Evolutionary conservation across 2,113 vertebrate species (phyloP), one percentile per base, ranked within the genome.

Genomic region (Neofelis nebulosa): DNA sequence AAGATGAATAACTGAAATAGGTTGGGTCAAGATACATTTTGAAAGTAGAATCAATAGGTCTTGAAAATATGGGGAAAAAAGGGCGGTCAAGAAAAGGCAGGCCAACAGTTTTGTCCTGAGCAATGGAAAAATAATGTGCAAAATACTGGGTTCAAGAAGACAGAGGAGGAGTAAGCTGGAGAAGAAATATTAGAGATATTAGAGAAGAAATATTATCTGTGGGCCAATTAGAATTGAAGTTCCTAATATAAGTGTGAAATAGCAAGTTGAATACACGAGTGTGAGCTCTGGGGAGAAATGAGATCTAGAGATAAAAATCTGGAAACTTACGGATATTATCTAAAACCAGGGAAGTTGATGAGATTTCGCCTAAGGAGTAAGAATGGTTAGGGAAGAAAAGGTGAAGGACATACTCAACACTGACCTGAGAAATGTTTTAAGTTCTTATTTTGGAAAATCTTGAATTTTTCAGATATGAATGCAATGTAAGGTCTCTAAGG

Each of bases 401-500:
- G 18, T 65, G 3, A 76, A 91, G 10, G 11, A 69, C 16, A 52
- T 36, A 86, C 27, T 73, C 73, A 95, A 85, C 3, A 48, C 21
- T 50, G 48, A 86, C 63, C 80, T 94, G n/a, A 97, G 33, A 95
- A 91, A 85, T 19, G 11, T 45, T 82, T 94, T 68, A 25, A 65
- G 79, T 73, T 86, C 80, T 95, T 95, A 79, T 92, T 91, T 81
- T 91, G 19, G 48, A 63, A 96, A 94, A 66, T 41, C 21, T 81
- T 93, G 14, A 79, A 79, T 52, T 93, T 97, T 82, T 86, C 41
- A 95, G 7, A 55, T 63, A 52, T 15, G 29, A 81, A 68, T 79
- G 48, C 45, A 83, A 71, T 27, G 48, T 81, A 52, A 92, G 89
- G 9, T 5, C 5, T 29, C 65, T 89, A 48, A 4, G 80, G 21